Base-by-base conservation (phyloP, 2,113 vertebrate species). In the Phoxinus phoxinus region DNA sequence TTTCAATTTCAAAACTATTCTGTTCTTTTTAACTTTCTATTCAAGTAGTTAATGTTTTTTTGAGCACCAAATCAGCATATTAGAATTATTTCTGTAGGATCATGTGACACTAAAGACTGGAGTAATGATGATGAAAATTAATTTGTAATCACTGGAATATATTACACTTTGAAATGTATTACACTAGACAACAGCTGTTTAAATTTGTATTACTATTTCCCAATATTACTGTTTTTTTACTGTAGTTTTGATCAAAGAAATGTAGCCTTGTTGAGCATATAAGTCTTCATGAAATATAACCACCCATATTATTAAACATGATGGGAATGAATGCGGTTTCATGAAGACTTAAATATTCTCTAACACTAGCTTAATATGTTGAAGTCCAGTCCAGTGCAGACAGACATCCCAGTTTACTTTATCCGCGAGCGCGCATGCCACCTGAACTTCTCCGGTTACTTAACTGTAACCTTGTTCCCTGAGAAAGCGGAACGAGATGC, bases 371-470 rank as follows among this genome's bases (percentile, higher is more conserved):
- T 12, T 46, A 32, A 58, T 78, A 3, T 35, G n/a, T 30, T 75
- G 1, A 21, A 88, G 72, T 71, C 30, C 9, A 27, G 69, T 56
- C 46, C 35, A 58, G 46, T 71, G 74, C 73, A 53, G 81, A 61
- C 80, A 48, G 85, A 67, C 76, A 41, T 85, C 46, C 73, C 25
- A 65, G 88, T 89, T 87, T 90, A 88, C 87, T 80, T 89, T 87
- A 72, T 87, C 6, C 4, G 48, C 85, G 9, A 89, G 86, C 90
- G 91, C 89, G 86, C 89, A 91, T 90, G 90, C 88, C 83, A 91
- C 87, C 67, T 84, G 86, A 91, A n/a, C n/a, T n/a, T n/a, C n/a
- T n/a, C n/a, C n/a, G n/a, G n/a, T n/a, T n/a, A n/a, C n/a, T n/a
- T n/a, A n/a, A n/a, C n/a, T n/a, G n/a, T n/a, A n/a, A n/a, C n/a